These are phyloP conservation scores for Petrocephalus zakoni DNA, from an alignment of 2,113 vertebrate genomes.

Conservation along the genomic window DNA sequence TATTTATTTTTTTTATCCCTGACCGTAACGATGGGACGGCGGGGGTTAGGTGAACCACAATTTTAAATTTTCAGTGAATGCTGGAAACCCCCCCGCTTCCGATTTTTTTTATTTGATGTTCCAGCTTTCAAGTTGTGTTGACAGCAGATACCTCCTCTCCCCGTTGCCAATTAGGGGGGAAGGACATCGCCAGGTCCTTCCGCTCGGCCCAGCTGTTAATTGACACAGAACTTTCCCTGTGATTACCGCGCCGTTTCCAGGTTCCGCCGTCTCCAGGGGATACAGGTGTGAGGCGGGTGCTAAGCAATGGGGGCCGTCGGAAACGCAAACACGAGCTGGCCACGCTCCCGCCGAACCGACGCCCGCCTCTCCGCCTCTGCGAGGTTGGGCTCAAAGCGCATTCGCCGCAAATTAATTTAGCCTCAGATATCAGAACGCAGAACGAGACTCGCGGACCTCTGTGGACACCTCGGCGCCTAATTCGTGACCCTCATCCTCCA, in stretches of 20 bases:
- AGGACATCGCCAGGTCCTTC: conserved; percentile 16
- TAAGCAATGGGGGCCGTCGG: background rate
- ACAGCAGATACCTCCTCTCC: conserved; percentile 2
- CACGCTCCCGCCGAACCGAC: background rate
- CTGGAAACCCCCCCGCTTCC: background rate
- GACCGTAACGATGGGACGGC: background rate
- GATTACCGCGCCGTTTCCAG: conserved; percentile 2
- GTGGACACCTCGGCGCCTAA: background rate
- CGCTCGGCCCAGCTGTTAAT: conserved; percentile 15
- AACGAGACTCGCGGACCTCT: background rate
- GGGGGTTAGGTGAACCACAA: background rate
- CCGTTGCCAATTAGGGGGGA: conserved; percentile 14
- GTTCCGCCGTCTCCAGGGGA: background rate
- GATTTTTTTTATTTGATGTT: background rate
- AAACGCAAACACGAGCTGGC: background rate
- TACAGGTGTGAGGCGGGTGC: conserved; percentile 17
- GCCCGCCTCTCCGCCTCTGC: background rate
- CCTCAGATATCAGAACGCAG: background rate
- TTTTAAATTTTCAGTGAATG: conserved; percentile 3
- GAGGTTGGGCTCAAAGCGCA: background rate
- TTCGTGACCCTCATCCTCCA: background rate
- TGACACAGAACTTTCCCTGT: conserved; percentile 22
- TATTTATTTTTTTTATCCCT: background rate
- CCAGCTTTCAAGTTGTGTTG: background rate
- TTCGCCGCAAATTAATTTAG: background rate